These are phyloP conservation scores for Hesperia comma DNA, from an alignment of 2,888 invertebrate genomes.

Conservation along the genomic window DNA sequence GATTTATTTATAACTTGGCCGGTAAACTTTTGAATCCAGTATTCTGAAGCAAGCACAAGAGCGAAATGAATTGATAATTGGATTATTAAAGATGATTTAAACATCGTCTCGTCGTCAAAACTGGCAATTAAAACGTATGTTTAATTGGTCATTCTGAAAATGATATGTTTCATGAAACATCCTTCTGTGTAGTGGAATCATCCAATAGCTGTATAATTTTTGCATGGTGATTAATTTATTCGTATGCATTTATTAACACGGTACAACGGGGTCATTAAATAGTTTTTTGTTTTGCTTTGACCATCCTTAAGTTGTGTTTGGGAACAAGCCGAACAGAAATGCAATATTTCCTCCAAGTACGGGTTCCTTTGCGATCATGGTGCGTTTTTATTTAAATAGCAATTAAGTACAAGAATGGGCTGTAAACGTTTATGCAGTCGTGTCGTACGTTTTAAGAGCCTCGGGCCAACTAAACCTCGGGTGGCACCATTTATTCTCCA, in stretches of 20 bases:
- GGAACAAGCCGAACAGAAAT: constrained; percentile 20
- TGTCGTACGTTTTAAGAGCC: constrained; percentile 68
- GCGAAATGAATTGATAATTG: constrained; percentile 11
- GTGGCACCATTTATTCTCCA: constrained; percentile 50
- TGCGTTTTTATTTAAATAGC: constrained; percentile 81
- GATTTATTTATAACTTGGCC: too few relatives aligned
- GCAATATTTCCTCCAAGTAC: constrained; percentile 26
- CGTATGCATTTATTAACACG: constrained; percentile 4
- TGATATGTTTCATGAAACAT: not conserved
- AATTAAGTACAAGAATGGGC: constrained; percentile 81
- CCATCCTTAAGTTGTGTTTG: constrained; percentile 24
- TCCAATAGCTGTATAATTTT: constrained; percentile 10
- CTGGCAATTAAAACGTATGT: constrained; percentile 14
- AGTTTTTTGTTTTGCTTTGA: constrained; percentile 4
- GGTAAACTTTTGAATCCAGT: too few relatives aligned
- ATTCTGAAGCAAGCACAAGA: constrained; percentile 1
- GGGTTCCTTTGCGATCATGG: constrained; percentile 71
- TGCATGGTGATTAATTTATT: constrained; percentile 10
- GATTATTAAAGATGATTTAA: constrained; percentile 12
- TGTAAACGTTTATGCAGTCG: constrained; percentile 75
- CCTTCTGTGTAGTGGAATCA: not conserved
- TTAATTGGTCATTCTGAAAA: constrained; percentile 15
- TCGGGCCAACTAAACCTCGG: constrained; percentile 51
- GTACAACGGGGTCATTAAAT: constrained; percentile 18
- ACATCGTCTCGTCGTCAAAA: constrained; percentile 17